These are phyloP conservation scores for Chromis chromis DNA, from an alignment of 2,797 vertebrate species.

Conservation along the genomic window DNA sequence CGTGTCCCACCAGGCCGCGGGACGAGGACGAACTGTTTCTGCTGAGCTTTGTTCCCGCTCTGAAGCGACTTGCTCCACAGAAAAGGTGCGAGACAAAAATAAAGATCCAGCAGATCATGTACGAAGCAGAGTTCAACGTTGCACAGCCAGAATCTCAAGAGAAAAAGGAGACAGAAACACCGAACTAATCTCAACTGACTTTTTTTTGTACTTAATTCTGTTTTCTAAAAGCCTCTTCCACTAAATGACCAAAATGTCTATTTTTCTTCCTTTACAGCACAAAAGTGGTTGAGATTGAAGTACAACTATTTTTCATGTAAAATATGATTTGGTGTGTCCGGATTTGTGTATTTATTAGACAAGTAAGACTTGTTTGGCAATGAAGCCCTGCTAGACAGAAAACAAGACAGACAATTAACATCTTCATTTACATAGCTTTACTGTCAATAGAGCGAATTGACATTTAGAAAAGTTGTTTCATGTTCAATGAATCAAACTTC, in stretches of 20 bases:
- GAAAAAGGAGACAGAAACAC: slow-evolving; percentile 51
- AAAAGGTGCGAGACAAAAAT: slow-evolving; percentile 84
- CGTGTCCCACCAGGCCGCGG: slow-evolving; percentile 48
- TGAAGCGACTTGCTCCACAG: slow-evolving; percentile 82
- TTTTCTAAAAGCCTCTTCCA: slow-evolving; percentile 44
- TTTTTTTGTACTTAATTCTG: slow-evolving; percentile 29
- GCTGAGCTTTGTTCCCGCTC: slow-evolving; percentile 80
- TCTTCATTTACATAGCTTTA: slow-evolving; percentile 68
- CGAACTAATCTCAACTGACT: slow-evolving; percentile 28
- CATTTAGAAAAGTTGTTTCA: slow-evolving; percentile 51
- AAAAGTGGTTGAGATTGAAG: slow-evolving; percentile 12
- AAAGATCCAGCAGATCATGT: slow-evolving; percentile 84
- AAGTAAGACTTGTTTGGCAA: background rate
- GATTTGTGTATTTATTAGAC: slow-evolving; percentile 41
- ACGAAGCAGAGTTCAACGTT: slow-evolving; percentile 81
- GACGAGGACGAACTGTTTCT: slow-evolving; percentile 84
- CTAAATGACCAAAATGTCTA: slow-evolving; percentile 40
- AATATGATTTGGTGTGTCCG: slow-evolving; percentile 13
- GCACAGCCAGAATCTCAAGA: slow-evolving; percentile 44
- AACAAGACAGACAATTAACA: slow-evolving; percentile 33
- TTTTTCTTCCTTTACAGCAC: slow-evolving; percentile 27
- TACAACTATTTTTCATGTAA: slow-evolving; percentile 26
- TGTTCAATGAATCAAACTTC: slow-evolving; percentile 20
- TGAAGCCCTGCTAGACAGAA: slow-evolving; percentile 4
- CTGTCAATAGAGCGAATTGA: slow-evolving; percentile 49